Conservation (phyloP, 2,113 vertebrate species). For the Stictonetta naevosa region DNA sequence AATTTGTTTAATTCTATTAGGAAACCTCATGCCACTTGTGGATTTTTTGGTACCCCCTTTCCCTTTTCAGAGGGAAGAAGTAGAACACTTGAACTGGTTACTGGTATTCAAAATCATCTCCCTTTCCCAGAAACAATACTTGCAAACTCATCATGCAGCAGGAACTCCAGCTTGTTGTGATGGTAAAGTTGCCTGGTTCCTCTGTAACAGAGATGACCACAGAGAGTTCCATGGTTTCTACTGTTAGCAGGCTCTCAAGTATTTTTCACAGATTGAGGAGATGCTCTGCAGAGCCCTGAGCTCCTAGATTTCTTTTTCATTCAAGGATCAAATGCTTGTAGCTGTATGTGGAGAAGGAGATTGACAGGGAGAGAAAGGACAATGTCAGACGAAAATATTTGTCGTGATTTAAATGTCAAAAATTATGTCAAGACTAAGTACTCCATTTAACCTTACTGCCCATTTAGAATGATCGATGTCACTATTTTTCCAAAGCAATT, state of each 20-base stretch:
- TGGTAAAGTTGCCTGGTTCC: background rate
- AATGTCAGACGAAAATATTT: background rate
- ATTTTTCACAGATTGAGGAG: background rate
- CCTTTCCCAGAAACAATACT: background rate
- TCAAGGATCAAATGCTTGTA: background rate
- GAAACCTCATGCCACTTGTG: background rate
- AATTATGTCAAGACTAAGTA: background rate
- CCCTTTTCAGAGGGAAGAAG: background rate
- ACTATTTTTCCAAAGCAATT: background rate
- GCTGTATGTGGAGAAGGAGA: background rate
- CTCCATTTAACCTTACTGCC: background rate
- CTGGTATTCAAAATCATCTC: background rate
- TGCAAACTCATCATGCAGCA: background rate
- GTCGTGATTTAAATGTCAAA: background rate
- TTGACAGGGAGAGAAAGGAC: background rate
- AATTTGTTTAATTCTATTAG: background rate
- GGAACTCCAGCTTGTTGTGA: background rate
- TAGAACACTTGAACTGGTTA: background rate
- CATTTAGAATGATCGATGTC: background rate
- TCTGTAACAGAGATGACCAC: background rate
- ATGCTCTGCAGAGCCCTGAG: background rate
- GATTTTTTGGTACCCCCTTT: background rate
- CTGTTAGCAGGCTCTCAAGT: background rate
- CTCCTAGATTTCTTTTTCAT: background rate
- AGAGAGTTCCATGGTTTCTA: background rate